Evolutionary conservation across 2,113 vertebrate genomes (phyloP), one percentile per base, ranked within the genome.

Genomic region (Typhlomys cinereus): DNA sequence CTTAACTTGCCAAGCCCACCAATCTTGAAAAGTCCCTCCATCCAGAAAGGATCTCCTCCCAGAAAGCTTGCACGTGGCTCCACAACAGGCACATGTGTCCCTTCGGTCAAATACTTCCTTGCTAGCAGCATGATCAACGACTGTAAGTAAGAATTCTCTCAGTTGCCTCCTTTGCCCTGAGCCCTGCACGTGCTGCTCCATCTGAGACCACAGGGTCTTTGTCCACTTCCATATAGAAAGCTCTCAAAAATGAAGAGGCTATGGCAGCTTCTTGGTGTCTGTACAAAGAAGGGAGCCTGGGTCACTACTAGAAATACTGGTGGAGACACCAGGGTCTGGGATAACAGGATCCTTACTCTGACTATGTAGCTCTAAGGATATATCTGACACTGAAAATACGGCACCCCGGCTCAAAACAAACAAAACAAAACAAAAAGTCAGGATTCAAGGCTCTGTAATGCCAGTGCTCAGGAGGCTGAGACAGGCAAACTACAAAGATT

Each of bases 1-100:
- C 4, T 34, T 1, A 0, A 0, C n/a, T 3, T 17, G 7, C 21
- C 23, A 76, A 5, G 0, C 1, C 0, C 0, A 6, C 2, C 0
- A 5, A 13, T 0, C 15, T 1, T n/a, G 14, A 21, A 4, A 59
- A 9, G 1, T 25, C 0, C 2, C 5, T 1, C 61, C 13, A 0
- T 0, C 34, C 7, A 4, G 61, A 71, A 27, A 44, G 4, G 2
- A 9, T 21, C 9, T 44, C 8, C 1, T 31, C 2, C 36, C 41
- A 39, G 0, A 23, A 92, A 57, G 61, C 1, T 0, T 1, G 10
- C 7, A 70, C 3, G 12, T 27, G 14, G 4, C 8, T 54, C 50
- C 54, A 29, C 11, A 41, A n/a, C 7, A 12, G 25, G 13, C 64
- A 67, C 1, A 12, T 96, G 94, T 66, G 13, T 0, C 39, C 31